Evolutionary conservation across 2,888 invertebrate species (phyloP), one percentile per base, ranked within the genome.

Genomic region (Trachelus tabidus): DNA sequence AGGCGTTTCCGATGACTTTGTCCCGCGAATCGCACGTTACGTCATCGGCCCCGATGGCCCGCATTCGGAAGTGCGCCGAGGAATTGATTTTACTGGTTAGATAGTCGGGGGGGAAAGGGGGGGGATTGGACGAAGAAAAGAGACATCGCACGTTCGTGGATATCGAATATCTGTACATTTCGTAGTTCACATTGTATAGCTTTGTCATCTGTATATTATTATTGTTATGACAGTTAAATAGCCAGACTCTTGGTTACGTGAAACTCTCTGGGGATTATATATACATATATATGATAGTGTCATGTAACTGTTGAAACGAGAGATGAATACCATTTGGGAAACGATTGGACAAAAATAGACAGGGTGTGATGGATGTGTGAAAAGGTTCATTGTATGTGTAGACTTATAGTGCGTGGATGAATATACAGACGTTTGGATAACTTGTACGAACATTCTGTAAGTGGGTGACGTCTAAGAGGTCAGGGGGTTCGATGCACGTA

Each of bases 1-100:
- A 80, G 79, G 82, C 85, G 85, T 84, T 85, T 83, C 82, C 82
- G 85, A 85, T 86, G 84, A 87, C 84, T 84, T 83, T 84, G 84
- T 82, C 83, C 78, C 73, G 77, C 77, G 80, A 76, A 78, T 85
- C 81, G 83, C 76, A 81, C 82, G 83, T 86, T 85, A 80, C 87
- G 85, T 87, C 86, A 87, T 82, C 81, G 79, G 74, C 74, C 34
- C 33, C 82, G 80, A 81, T 87, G 83, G 84, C 85, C 85, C 83
- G 84, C 35, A 34, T 34, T 33, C 30, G 35, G 23, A 34, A 77
- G 34, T 40, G 56, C 73, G 77, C 71, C 23, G 6, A 15, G 68
- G 12, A 2, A 68, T 75, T 12, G 31, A 56, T 56, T 56, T 56
- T 56, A 23, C 56, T 56, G 56, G 56, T 56, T 56, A 56, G 56